Evolutionary conservation across 64 coral and sea anemone species (phyloP).

Genomic region (Montipora capricornis): DNA sequence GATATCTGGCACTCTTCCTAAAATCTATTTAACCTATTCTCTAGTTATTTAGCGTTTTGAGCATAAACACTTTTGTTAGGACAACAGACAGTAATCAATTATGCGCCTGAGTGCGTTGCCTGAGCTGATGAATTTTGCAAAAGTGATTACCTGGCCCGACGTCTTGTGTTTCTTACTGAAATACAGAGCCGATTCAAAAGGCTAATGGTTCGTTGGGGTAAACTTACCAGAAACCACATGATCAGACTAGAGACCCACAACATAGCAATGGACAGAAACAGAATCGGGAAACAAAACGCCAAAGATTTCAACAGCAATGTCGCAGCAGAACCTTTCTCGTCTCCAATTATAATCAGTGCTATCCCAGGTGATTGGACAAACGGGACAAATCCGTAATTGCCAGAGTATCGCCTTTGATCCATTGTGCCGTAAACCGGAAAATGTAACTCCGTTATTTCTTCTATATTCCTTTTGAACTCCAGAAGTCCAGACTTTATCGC

Average conservation of each 20-base stretch:
- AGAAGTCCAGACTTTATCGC: slow-evolving; percentile 76
- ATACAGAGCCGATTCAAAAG: background rate
- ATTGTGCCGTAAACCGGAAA: slow-evolving; percentile 92
- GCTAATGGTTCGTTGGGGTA: background rate
- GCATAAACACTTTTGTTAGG: no score
- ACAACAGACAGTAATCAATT: no score
- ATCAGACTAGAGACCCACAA: slow-evolving; percentile 83
- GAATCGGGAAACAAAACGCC: slow-evolving; percentile 86
- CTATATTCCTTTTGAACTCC: slow-evolving; percentile 70
- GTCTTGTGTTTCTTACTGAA: background rate
- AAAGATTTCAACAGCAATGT: slow-evolving; percentile 71
- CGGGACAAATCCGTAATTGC: slow-evolving; percentile 83
- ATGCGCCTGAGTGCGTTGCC: no score
- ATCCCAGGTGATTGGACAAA: slow-evolving; percentile 81
- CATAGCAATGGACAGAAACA: slow-evolving; percentile 79
- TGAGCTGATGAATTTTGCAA: no score
- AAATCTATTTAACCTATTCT: no score
- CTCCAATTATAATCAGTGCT: slow-evolving; percentile 89
- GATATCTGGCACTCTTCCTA: no score
- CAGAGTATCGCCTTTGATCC: slow-evolving; percentile 69
- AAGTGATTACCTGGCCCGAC: no score
- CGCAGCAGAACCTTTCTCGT: slow-evolving; percentile 86
- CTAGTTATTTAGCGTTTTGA: no score
- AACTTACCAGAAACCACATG: slow-evolving; percentile 88
- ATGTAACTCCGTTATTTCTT: slow-evolving; percentile 71